phyloP scores from a whole-genome alignment of 2,797 vertebrate genomes.

The Periophthalmus magnuspinnatus region DNA sequence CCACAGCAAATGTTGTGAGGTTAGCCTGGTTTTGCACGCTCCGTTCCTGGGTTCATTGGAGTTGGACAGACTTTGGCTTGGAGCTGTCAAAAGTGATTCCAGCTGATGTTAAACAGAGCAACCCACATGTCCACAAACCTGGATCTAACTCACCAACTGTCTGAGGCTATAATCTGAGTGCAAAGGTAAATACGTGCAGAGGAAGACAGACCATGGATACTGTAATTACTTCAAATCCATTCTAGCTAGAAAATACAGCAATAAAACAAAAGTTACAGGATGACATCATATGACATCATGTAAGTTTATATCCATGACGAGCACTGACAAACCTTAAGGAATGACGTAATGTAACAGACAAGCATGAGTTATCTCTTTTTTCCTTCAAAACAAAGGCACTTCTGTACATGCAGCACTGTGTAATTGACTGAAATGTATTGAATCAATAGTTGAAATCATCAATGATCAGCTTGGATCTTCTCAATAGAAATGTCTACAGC shows the following conservation, averaged over 20 bases:
- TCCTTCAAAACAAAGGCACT: background rate
- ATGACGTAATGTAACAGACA: background rate
- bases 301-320: background rate
- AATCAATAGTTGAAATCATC: too few species aligned
- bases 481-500: too few species aligned
- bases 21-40: background rate
- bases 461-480: too few species aligned
- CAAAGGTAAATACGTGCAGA: background rate
- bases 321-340: background rate
- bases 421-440: background rate
- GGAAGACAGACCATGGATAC: background rate
- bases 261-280: background rate
- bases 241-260: background rate
- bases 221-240: background rate
- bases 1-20: background rate
- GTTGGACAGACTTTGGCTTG: slow-evolving; percentile 8
- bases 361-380: background rate
- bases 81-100: slow-evolving; percentile 23
- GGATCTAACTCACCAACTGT: slow-evolving; percentile 3
- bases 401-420: background rate
- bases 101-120: background rate
- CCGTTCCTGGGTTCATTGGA: background rate
- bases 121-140: slow-evolving; percentile 14
- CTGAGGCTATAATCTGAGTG: slow-evolving; percentile 3
- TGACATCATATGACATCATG: background rate